These are phyloP conservation scores for Araneus ventricosus DNA, from an alignment of 1,140 invertebrate species.

Conservation along the genomic window DNA sequence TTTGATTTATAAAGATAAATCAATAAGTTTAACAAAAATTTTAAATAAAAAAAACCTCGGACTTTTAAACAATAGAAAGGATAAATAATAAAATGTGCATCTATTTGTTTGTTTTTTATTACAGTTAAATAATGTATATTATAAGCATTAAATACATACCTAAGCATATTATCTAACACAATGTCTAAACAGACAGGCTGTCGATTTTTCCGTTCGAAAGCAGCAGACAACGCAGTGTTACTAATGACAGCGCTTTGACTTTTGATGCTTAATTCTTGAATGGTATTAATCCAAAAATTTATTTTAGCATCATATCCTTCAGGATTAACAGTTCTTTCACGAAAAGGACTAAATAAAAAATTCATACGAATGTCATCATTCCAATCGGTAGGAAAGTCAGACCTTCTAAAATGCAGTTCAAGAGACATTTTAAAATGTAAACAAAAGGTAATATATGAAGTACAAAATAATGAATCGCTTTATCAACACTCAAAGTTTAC, in stretches of 20 bases:
- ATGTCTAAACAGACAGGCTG: conserved; percentile 84
- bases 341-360: conserved; percentile 86
- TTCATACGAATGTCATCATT: conserved; percentile 86
- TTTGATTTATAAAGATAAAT: too few species aligned
- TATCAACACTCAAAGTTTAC: not conserved
- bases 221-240: conserved; percentile 83
- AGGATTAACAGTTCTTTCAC: conserved; percentile 84
- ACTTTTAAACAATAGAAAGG: too few species aligned
- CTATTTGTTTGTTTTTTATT: too few species aligned
- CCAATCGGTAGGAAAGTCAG: conserved; percentile 83
- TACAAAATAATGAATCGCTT: not conserved
- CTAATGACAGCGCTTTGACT: conserved; percentile 83
- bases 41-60: too few species aligned
- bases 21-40: too few species aligned
- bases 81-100: too few species aligned
- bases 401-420: conserved; percentile 10
- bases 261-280: conserved; percentile 83
- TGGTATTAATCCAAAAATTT: conserved; percentile 86
- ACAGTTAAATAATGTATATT: too few species aligned
- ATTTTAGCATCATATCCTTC: conserved; percentile 87
- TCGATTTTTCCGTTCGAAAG: conserved; percentile 84
- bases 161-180: conserved; percentile 83
- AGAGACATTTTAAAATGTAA: conserved; percentile 13
- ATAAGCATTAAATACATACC: conserved; percentile 77
- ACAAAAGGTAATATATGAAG: not conserved